These are phyloP conservation scores for human (Homo sapiens) DNA, from an alignment of 2,113 vertebrate genomes.

Conservation along the genomic window GRCh38 chr12:111022001-111022500, in stretches of 20 bases:
- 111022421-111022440: conserved; percentile 46
- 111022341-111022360: not conserved
- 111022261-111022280: not conserved
- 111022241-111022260: not conserved
- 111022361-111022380: conserved; percentile 33
- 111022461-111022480: not conserved
- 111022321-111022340: not conserved
- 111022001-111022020: too few relatives aligned
- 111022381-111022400: not conserved
- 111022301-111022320: not conserved
- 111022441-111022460: conserved; percentile 3
- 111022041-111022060: too few relatives aligned
- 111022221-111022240: not conserved
- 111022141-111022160: too few relatives aligned
- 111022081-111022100: too few relatives aligned
- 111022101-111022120: too few relatives aligned
- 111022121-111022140: too few relatives aligned
- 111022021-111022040: too few relatives aligned
- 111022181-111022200: too few relatives aligned
- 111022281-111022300: fast-evolving
- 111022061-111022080: too few relatives aligned
- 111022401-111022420: not conserved
- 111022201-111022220: not conserved
- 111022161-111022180: too few relatives aligned
- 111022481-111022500: not conserved